Evolutionary conservation across 2,888 invertebrate genomes (phyloP).

Genomic region (Mythimna albipuncta): DNA sequence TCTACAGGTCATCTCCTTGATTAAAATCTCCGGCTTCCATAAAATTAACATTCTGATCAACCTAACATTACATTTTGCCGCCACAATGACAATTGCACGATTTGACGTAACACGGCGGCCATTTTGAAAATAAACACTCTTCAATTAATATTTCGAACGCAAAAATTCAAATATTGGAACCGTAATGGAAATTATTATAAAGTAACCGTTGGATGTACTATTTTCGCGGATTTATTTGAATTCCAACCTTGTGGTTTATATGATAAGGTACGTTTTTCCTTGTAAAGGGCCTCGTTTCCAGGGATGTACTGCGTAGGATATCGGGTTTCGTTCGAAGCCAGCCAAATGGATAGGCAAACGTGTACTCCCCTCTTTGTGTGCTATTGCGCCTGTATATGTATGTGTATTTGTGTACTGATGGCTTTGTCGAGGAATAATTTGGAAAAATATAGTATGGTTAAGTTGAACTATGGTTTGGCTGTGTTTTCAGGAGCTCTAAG

Average conservation of each 20-base stretch:
- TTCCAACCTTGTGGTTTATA: conserved; percentile 1
- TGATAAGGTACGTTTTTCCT: conserved; percentile 41
- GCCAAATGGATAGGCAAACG: conserved; percentile 85
- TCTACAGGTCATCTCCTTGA: not conserved
- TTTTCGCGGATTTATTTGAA: conserved; percentile 25
- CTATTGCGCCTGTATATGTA: conserved; percentile 60
- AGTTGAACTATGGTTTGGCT: conserved; percentile 8
- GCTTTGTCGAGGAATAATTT: conserved; percentile 50
- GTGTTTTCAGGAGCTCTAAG: not conserved
- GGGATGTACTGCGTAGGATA: conserved; percentile 71
- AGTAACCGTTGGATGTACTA: conserved; percentile 61
- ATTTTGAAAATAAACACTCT: conserved; percentile 29
- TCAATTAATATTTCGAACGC: conserved; percentile 53
- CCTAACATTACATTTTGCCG: conserved; percentile 5
- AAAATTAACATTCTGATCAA: not conserved
- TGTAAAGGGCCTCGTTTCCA: conserved; percentile 41
- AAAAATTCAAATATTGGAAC: conserved; percentile 60
- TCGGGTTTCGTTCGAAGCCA: conserved; percentile 80
- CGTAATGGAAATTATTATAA: conserved; percentile 58
- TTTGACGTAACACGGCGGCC: conserved; percentile 29
- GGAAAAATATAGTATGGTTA: conserved; percentile 33
- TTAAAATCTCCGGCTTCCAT: conserved; percentile 1
- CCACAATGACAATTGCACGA: conserved; percentile 21
- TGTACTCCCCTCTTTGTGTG: conserved; percentile 68
- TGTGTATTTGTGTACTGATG: conserved; percentile 41